These are phyloP conservation scores for Podabrus alpinus DNA, from an alignment of 2,888 invertebrate species.

Conservation along the genomic window DNA sequence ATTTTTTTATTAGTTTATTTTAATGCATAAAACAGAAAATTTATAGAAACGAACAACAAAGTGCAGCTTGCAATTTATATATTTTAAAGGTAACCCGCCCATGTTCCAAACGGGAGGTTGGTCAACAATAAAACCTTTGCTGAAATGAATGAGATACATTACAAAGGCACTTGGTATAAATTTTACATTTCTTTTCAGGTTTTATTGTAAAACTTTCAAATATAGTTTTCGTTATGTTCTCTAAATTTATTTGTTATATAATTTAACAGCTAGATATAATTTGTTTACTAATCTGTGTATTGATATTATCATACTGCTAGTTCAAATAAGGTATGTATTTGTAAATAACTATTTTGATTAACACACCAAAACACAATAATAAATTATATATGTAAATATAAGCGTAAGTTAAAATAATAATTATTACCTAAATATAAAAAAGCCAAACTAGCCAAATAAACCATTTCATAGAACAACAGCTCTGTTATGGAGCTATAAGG, in stretches of 20 bases:
- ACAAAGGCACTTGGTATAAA: constrained; percentile 26
- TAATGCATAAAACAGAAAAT: not conserved
- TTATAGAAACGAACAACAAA: not conserved
- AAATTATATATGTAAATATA: no score
- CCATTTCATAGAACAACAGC: no score
- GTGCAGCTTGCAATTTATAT: constrained; percentile 35
- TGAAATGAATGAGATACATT: constrained; percentile 48
- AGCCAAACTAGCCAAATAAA: no score
- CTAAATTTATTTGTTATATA: not conserved
- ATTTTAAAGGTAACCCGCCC: constrained; percentile 44
- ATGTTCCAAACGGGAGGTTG: constrained; percentile 45
- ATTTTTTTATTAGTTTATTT: not conserved
- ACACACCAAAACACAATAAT: no score
- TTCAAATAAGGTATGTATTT: no score
- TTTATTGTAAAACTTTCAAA: constrained; percentile 13
- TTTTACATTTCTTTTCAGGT: constrained; percentile 20
- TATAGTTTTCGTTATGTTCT: constrained; percentile 5
- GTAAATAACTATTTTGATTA: no score
- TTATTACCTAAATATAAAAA: no score
- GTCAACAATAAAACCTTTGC: constrained; percentile 50
- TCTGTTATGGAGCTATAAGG: no score
- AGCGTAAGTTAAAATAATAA: no score
- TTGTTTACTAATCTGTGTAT: not conserved
- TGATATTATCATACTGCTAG: no score
- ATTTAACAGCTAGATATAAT: not conserved